Evolutionary conservation across 2,113 vertebrate species (phyloP).

Genomic region (Monarcha castaneiventris): DNA sequence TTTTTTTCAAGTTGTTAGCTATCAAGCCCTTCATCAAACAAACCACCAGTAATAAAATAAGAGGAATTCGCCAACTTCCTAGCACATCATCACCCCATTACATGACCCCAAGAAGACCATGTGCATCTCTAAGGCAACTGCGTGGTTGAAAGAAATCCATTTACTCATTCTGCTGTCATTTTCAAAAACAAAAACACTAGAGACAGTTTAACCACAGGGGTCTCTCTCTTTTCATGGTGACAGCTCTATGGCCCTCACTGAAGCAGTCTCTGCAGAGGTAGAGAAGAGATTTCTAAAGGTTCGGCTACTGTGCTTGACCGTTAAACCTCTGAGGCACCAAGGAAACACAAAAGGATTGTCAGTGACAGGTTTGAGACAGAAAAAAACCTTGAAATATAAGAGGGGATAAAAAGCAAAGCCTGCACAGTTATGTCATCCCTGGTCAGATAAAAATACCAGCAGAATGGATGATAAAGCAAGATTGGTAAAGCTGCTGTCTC

Average conservation of each 20-base stretch:
- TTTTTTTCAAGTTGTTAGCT: background rate
- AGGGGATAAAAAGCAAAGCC: slow-evolving; percentile 50
- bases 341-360: slow-evolving; percentile 56
- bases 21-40: background rate
- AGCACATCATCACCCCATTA: background rate
- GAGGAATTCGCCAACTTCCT: background rate
- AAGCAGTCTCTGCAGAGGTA: background rate
- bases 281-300: slow-evolving; percentile 31
- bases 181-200: slow-evolving; percentile 12
- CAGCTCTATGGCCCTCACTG: background rate
- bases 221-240: background rate
- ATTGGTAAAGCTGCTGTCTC: slow-evolving; percentile 5
- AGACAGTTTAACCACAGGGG: background rate
- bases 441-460: slow-evolving; percentile 40
- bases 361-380: slow-evolving; percentile 41
- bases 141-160: background rate
- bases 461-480: background rate
- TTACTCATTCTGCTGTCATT: background rate
- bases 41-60: background rate
- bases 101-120: background rate
- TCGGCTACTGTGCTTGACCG: background rate
- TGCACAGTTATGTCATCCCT: slow-evolving; percentile 4
- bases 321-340: slow-evolving; percentile 55
- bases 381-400: slow-evolving; percentile 62
- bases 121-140: background rate